These are phyloP conservation scores for Enteromius paludinosus DNA, from an alignment of 2,797 vertebrate species.

Conservation along the genomic window DNA sequence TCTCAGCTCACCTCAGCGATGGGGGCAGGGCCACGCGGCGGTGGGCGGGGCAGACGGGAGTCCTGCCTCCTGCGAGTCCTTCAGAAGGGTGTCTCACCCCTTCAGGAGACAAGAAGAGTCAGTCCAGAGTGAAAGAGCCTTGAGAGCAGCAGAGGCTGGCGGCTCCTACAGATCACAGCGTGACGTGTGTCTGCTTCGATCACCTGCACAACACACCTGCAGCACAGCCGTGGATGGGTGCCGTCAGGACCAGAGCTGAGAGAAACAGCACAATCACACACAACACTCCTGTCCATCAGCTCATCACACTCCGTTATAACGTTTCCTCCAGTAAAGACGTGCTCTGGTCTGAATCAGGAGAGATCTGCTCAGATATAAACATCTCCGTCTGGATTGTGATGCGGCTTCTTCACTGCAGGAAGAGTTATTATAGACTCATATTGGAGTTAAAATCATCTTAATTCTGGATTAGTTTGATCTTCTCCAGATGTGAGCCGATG, in stretches of 20 bases:
- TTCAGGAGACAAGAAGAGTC: slow-evolving; percentile 82
- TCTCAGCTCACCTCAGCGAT: slow-evolving; percentile 69
- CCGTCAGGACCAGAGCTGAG: not conserved
- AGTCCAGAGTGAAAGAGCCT: slow-evolving; percentile 70
- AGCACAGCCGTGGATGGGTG: not conserved
- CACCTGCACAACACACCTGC: not conserved
- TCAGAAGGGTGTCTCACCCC: slow-evolving; percentile 73
- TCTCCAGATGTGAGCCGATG: not conserved
- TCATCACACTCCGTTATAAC: not conserved
- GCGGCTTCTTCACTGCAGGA: not conserved
- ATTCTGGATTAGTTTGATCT: not conserved
- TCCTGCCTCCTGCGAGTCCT: slow-evolving; percentile 68
- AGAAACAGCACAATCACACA: not conserved
- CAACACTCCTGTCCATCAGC: not conserved
- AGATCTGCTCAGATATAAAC: too few relatives aligned
- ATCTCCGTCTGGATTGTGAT: not conserved
- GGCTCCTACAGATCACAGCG: not conserved
- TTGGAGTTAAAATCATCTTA: not conserved
- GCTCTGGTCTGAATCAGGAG: too few relatives aligned
- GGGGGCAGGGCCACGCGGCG: slow-evolving; percentile 48
- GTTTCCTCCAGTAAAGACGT: not conserved
- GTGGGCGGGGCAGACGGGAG: slow-evolving; percentile 56
- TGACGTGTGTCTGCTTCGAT: not conserved
- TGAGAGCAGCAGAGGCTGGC: slow-evolving; percentile 34
- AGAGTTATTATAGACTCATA: not conserved